Base-by-base conservation (phyloP, 2,113 vertebrate genomes). In the Channa maculata region DNA sequence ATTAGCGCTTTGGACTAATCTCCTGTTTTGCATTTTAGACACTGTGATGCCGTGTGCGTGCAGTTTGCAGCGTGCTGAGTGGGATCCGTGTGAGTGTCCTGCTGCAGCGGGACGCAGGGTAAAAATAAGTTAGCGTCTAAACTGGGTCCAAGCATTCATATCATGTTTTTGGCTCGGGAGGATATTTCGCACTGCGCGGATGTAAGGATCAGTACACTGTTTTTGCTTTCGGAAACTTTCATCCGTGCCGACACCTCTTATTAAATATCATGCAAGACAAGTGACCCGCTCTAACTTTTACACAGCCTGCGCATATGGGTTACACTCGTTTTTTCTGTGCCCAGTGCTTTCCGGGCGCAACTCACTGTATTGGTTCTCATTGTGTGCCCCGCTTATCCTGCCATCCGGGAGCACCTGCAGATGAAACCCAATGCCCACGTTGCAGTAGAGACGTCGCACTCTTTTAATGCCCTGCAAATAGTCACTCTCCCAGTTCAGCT, bases 391-490 rank as follows among this genome's bases (percentile, higher is more conserved):
- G 91, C 94, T 96, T 94, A 99, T 96, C 93, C 92, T 92, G 93
- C 97, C 97, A 64, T 97, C 95, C 84, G 96, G 96, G 86, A 96
- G 93, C 93, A 99, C 95, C 94, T 99, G 97, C 91, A 99, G 96
- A 94, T 99, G 97, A 92, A 98, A 98, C 92, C 98, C 97, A 90
- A 98, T 99, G 94, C 98, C 97, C 92, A 98, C 96, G 92, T 99
- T 98, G 96, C 97, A 99, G 95, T 99, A 99, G 78, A 99, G 96
- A 77, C 96, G 95, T 87, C 96, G 95, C 90, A 96, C 96, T 91
- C 97, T 91, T 93, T 97, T 98, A 95, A 98, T 97, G 86, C 97
- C 97, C 93, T 96, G 94, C 94, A 98, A 94, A 91, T 99, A 99
- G 94, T 98, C 96, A 81, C 92, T 97, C 90, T 98, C 95, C 97